phyloP scores from a whole-genome alignment of 2,113 vertebrate genomes.

The Plectropomus leopardus region DNA sequence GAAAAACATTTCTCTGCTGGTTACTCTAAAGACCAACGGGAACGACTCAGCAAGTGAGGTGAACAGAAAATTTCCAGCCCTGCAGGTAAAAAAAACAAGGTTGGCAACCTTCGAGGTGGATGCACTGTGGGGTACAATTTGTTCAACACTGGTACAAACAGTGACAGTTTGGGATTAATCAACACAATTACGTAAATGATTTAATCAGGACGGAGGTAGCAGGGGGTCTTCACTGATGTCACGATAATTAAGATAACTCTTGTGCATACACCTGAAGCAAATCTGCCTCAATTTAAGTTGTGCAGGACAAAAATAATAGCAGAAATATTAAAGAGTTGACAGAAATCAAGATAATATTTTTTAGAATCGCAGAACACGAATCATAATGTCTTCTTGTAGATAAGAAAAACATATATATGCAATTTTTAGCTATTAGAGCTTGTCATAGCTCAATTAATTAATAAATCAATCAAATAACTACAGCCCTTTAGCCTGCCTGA shows the following conservation, averaged over 20 bases:
- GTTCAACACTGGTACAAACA: slow-evolving; percentile 14
- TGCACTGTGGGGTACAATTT: slow-evolving; percentile 20
- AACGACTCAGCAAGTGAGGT: neutral
- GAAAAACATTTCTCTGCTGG: neutral
- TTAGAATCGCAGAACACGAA: neutral
- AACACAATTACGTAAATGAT: slow-evolving; percentile 8
- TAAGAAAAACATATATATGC: too few species aligned
- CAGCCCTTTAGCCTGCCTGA: neutral
- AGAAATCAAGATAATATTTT: neutral
- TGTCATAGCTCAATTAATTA: too few species aligned
- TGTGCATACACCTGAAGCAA: neutral
- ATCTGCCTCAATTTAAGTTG: neutral
- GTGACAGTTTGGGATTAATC: slow-evolving; percentile 7
- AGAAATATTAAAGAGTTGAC: neutral
- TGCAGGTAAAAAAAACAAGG: slow-evolving; percentile 34
- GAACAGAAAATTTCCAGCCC: neutral
- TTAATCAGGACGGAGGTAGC: slow-evolving; percentile 11
- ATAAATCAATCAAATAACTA: too few species aligned
- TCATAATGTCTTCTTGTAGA: too few species aligned
- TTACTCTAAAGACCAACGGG: neutral
- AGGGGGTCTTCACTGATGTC: slow-evolving; percentile 19
- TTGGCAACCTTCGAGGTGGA: neutral
- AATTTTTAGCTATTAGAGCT: neutral
- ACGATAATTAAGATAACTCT: slow-evolving; percentile 1
- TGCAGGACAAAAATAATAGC: neutral